Percentiles rank a stretch among this genome's conserved stretches.
Conservation (phyloP, 2,797 vertebrate species). For the Hapalemur alaotrensis region DNA sequence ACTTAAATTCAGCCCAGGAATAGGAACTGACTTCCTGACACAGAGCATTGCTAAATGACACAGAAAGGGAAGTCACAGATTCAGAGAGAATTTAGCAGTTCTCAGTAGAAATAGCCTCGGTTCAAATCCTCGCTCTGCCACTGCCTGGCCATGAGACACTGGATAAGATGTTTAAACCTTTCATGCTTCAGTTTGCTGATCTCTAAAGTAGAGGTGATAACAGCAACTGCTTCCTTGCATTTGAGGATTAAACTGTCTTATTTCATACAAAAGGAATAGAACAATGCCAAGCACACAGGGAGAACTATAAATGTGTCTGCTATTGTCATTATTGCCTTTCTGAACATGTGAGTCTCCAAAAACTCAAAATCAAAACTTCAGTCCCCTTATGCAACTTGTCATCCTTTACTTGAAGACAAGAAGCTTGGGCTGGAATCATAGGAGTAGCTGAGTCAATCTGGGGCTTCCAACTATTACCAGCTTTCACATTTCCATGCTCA, state of each 20-base stretch:
- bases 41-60: not conserved
- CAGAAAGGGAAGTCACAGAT: not conserved
- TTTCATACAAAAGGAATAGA: not conserved
- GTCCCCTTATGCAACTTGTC: not conserved
- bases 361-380: not conserved
- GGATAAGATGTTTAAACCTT: not conserved
- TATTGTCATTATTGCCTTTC: not conserved
- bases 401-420: not conserved
- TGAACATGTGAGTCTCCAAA: constrained; percentile 16
- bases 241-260: not conserved
- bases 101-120: not conserved
- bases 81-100: not conserved
- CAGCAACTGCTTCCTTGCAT: not conserved
- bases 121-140: not conserved
- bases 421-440: not conserved
- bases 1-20: not conserved
- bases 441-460: not conserved
- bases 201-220: not conserved
- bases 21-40: not conserved
- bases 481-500: not conserved
- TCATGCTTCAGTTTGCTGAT: not conserved
- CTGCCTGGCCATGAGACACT: not conserved
- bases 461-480: not conserved
- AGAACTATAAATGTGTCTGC: not conserved
- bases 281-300: not conserved